These are phyloP conservation scores for Psammodynastes pulverulentus DNA, from an alignment of 2,113 vertebrate genomes.

Conservation along the genomic window DNA sequence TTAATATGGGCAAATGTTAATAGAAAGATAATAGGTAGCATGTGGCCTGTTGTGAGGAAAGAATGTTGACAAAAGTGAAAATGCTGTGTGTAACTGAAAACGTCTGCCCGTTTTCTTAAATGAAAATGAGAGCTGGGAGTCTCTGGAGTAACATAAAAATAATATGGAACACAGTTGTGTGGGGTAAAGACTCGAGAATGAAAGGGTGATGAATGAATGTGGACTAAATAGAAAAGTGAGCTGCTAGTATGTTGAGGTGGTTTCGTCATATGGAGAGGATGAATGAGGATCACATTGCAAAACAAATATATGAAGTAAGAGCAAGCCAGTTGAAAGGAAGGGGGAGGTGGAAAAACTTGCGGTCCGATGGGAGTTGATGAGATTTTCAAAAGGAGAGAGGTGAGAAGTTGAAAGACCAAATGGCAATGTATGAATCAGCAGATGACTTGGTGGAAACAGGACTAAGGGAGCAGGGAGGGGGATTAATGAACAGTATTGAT, in stretches of 20 bases:
- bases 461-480: not conserved
- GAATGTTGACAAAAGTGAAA: not conserved
- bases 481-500: not conserved
- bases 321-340: not conserved
- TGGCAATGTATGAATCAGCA: not conserved
- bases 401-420: not conserved
- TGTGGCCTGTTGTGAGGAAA: not conserved
- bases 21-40: not conserved
- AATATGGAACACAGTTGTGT: not conserved
- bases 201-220: not conserved
- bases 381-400: not conserved
- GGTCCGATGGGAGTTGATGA: not conserved
- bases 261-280: not conserved
- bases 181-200: not conserved
- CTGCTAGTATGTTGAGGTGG: not conserved
- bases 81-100: not conserved
- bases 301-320: not conserved
- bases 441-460: not conserved
- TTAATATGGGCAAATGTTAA: not conserved
- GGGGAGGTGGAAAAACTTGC: not conserved
- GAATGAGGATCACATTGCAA: not conserved
- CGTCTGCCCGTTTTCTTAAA: not conserved
- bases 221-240: not conserved
- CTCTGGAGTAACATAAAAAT: not conserved
- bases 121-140: not conserved